Conservation (phyloP, 1,140 invertebrate genomes). For the Heliothis virescens region DNA sequence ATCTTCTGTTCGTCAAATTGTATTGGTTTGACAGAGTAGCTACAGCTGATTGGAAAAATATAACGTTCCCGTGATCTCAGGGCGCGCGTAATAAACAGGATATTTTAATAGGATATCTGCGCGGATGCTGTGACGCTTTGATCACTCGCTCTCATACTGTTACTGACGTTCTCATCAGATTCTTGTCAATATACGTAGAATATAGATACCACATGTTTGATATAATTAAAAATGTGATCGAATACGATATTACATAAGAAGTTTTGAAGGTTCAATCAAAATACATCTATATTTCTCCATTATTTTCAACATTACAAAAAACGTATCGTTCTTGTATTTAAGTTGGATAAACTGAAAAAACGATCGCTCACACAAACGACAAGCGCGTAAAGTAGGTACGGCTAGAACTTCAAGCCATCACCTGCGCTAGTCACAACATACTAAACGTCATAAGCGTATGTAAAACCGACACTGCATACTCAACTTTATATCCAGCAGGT, state of each 20-base stretch:
- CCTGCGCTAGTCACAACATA: background rate
- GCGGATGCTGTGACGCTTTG: background rate
- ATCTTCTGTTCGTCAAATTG: background rate
- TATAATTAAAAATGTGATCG: no score
- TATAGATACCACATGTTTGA: no score
- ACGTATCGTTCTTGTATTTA: background rate
- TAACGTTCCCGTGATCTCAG: background rate
- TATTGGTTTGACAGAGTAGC: background rate
- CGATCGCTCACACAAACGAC: conserved; percentile 28
- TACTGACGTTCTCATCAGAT: background rate
- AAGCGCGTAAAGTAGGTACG: background rate
- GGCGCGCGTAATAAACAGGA: conserved; percentile 22
- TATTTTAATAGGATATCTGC: conserved; percentile 25
- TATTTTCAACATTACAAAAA: background rate
- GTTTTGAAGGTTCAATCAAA: background rate
- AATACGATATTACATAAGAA: no score
- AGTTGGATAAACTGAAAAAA: background rate
- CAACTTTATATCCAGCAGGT: background rate
- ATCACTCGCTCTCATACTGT: background rate
- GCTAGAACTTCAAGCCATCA: conserved; percentile 12
- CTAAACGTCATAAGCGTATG: background rate
- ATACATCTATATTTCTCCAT: background rate
- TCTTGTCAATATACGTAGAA: no score
- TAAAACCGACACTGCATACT: background rate
- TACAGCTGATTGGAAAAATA: conserved; percentile 35